Conservation (phyloP, 1,140 invertebrate species). For the Drosophila nebulosa region DNA sequence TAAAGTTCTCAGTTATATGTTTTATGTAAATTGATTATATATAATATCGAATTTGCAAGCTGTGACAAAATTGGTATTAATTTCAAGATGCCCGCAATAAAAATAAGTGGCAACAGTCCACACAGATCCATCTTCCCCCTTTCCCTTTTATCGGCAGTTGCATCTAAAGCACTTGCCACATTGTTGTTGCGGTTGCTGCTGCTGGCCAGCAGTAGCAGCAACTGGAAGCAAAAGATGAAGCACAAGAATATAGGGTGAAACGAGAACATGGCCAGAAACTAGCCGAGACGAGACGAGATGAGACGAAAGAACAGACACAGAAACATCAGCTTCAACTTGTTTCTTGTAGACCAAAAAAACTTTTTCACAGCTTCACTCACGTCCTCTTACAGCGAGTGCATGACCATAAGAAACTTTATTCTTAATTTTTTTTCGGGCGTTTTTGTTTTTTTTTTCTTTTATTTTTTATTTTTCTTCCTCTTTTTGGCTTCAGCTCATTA, state of each 20-base stretch:
- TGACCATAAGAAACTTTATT: conserved; percentile 35
- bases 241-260: neutral
- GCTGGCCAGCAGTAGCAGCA: conserved; percentile 26
- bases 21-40: no score
- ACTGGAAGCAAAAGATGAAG: conserved; percentile 7
- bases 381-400: conserved; percentile 26
- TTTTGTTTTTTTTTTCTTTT: neutral
- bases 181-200: conserved; percentile 49
- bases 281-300: neutral
- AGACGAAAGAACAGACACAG: neutral
- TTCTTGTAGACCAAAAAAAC: conserved; percentile 22
- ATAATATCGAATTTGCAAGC: neutral
- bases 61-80: neutral
- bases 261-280: neutral
- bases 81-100: neutral
- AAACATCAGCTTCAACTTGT: conserved; percentile 1
- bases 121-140: neutral
- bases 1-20: no score
- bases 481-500: conserved; percentile 40
- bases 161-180: conserved; percentile 50
- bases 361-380: conserved; percentile 22
- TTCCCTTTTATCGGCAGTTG: conserved; percentile 35
- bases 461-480: neutral
- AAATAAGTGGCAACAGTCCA: neutral
- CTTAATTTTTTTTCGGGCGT: neutral